phyloP scores from a whole-genome alignment of 1,140 invertebrate genomes.

The Procambarus virginalis region DNA sequence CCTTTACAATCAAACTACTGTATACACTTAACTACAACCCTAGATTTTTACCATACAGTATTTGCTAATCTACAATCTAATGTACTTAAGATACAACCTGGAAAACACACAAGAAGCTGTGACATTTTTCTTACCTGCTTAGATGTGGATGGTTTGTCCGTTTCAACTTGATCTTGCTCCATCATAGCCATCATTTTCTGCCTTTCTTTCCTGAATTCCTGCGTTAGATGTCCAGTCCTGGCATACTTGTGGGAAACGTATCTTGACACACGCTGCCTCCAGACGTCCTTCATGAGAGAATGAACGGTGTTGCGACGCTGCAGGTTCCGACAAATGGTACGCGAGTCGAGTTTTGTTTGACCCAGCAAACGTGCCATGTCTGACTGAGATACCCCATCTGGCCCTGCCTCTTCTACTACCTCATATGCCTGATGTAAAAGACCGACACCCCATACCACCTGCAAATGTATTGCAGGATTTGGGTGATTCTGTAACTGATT shows the following conservation, averaged over 20 bases:
- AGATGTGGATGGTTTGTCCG: conserved; percentile 28
- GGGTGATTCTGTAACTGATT: too few relatives aligned
- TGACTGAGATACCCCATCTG: conserved; percentile 76
- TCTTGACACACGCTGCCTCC: conserved; percentile 75
- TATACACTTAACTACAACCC: too few relatives aligned
- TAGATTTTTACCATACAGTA: too few relatives aligned
- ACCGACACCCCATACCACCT: conserved; percentile 33
- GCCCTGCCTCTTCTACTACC: conserved; percentile 74
- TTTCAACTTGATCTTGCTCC: conserved; percentile 14
- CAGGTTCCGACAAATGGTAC: conserved; percentile 76
- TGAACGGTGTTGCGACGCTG: conserved; percentile 74
- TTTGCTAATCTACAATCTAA: too few relatives aligned
- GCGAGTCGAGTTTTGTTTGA: conserved; percentile 76
- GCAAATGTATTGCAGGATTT: background rate
- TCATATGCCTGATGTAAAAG: conserved; percentile 76
- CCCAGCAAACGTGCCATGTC: conserved; percentile 75
- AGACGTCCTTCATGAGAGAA: conserved; percentile 77
- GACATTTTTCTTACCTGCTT: conserved; percentile 5
- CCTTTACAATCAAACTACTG: too few relatives aligned
- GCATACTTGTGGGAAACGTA: conserved; percentile 70
- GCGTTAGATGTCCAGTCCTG: conserved; percentile 60
- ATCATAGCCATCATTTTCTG: conserved; percentile 68
- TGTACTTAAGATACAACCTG: too few relatives aligned
- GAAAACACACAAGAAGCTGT: background rate
- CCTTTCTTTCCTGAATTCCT: conserved; percentile 66